These are phyloP conservation scores for Bombyx mori DNA, from an alignment of 1,140 invertebrate species.

Conservation along the genomic window ASM3026992v2 NC_085117.1:6484001-6484500, in stretches of 20 bases:
- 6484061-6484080: too few species aligned
- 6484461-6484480: not conserved
- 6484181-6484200: not conserved
- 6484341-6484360: not conserved
- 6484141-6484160: not conserved
- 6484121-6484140: not conserved
- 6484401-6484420: not conserved
- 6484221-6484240: too few species aligned
- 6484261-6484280: not conserved
- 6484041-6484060: too few species aligned
- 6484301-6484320: not conserved
- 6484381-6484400: not conserved
- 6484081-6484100: not conserved
- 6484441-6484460: not conserved
- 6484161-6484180: not conserved
- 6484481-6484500: constrained; percentile 2
- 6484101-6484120: not conserved
- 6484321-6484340: not conserved
- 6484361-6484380: not conserved
- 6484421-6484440: not conserved
- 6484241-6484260: too few species aligned
- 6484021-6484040: too few species aligned
- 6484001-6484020: too few species aligned
- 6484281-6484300: not conserved
- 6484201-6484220: too few species aligned